These are phyloP conservation scores for Fragum sueziense DNA, from an alignment of 2,888 invertebrate species.

Conservation along the genomic window DNA sequence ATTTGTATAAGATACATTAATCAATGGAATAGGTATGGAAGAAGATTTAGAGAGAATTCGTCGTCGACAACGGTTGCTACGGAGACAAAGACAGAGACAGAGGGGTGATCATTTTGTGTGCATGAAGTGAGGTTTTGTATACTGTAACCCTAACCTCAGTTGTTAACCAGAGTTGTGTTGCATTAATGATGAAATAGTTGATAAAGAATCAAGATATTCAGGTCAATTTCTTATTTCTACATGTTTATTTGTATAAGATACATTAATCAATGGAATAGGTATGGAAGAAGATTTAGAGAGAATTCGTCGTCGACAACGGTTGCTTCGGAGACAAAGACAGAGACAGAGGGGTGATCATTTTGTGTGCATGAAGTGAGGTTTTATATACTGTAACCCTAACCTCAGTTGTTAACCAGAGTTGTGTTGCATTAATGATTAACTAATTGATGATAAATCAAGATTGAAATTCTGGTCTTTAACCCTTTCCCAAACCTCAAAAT, in stretches of 20 bases:
- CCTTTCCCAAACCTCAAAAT: no score
- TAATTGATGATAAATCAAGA: no score
- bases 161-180: neutral
- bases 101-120: slow-evolving; percentile 43
- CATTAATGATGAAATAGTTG: no score
- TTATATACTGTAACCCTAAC: slow-evolving; percentile 1
- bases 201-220: no score
- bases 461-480: slow-evolving; percentile 28
- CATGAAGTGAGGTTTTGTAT: slow-evolving; percentile 39
- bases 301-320: slow-evolving; percentile 27
- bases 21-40: neutral
- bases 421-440: no score
- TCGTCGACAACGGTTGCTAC: slow-evolving; percentile 31
- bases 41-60: slow-evolving; percentile 12
- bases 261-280: no score
- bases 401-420: neutral
- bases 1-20: no score
- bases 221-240: no score
- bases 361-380: slow-evolving; percentile 44
- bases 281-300: slow-evolving; percentile 4
- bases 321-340: slow-evolving; percentile 8
- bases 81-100: slow-evolving; percentile 6
- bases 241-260: no score
- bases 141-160: neutral
- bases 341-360: slow-evolving; percentile 38